Evolutionary conservation across 2,888 invertebrate species (phyloP), one percentile per base, ranked within the genome.

Genomic region (Drosophila vallismaia): DNA sequence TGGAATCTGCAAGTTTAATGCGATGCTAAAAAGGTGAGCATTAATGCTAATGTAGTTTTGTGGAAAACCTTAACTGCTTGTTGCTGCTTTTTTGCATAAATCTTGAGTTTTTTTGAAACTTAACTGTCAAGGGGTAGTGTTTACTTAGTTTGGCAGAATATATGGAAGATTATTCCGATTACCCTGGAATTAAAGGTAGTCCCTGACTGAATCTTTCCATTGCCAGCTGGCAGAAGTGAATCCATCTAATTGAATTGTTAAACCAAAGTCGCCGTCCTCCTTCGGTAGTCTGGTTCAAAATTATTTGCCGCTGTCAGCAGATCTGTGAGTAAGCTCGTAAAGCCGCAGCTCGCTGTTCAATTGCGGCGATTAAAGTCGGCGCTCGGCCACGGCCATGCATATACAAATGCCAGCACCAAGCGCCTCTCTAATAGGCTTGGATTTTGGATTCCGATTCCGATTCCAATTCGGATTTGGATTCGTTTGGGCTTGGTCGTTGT

Each of bases 231-330:
- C 9, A 26, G 14, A 19, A 50, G 52, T 53, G 44, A 53, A 60
- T 42, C 31, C 69, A 46, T 60, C 59, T 86, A 81, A 80, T 86
- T 80, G 75, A 85, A 86, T 83, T 80, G 81, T 77, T 71, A 64
- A 62, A 76, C 44, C 55, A 49, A 57, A 58, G 51, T 70, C 44
- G 26, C 28, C 33, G 55, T 24, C 36, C 36, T 60, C 67, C 69
- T 66, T 63, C 55, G 52, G 68, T 46, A 66, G 68, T 49, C 63
- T 63, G 42, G 42, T 42, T 40, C 49, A 51, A 50, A 64, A 63
- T 49, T 50, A 74, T 78, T 82, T 52, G 86, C 79, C 57, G 59
- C 60, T 70, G 74, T 75, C 76, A 64, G 86, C 78, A 54, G 56
- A 74, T 70, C 68, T 66, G 58, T 66, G 59, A 83, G 68, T 75